phyloP scores from a whole-genome alignment of 1,140 invertebrate genomes.

The Ctenoplectra terminalis region DNA sequence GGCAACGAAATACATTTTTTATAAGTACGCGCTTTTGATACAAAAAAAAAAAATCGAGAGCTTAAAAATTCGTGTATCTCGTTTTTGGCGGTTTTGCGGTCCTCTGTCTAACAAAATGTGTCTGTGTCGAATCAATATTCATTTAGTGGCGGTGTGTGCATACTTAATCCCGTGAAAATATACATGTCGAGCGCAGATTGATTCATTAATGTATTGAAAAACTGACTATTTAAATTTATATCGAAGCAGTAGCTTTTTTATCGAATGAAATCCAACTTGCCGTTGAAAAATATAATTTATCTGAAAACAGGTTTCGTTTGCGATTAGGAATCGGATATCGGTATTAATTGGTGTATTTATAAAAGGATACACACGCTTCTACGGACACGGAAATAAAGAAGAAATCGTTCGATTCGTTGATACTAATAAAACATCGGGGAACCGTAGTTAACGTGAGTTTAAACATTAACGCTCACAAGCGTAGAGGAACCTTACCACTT shows the following conservation, averaged over 20 bases:
- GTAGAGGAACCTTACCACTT: neutral
- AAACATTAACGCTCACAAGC: neutral
- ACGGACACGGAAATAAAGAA: neutral
- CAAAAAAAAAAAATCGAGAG: neutral
- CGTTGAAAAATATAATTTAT: neutral
- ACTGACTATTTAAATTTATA: neutral
- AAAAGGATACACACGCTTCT: too few relatives aligned
- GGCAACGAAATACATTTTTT: too few relatives aligned
- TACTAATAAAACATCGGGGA: neutral
- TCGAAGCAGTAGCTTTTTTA: neutral
- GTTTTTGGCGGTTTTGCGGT: neutral
- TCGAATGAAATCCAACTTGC: neutral
- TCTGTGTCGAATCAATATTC: neutral
- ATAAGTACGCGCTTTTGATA: neutral
- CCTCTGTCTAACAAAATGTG: neutral
- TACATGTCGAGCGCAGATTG: neutral
- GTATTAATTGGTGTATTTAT: too few relatives aligned
- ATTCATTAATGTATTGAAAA: neutral
- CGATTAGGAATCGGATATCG: too few relatives aligned
- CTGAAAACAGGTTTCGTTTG: neutral
- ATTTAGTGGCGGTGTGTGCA: neutral
- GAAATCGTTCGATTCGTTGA: neutral
- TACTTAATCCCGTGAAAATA: neutral
- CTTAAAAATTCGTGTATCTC: neutral
- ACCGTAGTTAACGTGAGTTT: neutral